phyloP scores from a whole-genome alignment of 2,113 vertebrate species.

The Meles meles region DNA sequence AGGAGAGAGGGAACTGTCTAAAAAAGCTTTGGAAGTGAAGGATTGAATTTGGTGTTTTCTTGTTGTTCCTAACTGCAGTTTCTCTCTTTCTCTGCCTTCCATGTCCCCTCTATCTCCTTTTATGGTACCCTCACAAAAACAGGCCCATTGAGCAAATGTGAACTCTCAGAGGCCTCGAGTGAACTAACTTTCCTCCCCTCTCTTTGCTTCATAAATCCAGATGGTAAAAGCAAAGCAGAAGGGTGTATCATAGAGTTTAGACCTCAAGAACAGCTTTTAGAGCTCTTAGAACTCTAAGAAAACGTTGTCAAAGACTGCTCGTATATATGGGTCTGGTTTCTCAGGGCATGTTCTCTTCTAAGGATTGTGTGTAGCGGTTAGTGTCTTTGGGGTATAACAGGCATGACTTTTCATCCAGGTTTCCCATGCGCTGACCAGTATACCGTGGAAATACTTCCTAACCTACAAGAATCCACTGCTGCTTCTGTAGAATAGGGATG shows the following conservation, averaged over 20 bases:
- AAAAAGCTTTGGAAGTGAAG: slow-evolving; percentile 4
- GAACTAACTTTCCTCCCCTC: slow-evolving; percentile 35
- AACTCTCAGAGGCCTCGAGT: slow-evolving; percentile 5
- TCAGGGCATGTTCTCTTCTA: not conserved
- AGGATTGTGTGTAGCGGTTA: not conserved
- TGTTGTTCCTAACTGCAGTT: slow-evolving; percentile 53
- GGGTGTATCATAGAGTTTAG: not conserved
- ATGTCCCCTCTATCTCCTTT: slow-evolving; percentile 27
- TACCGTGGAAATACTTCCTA: not conserved
- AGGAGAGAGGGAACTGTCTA: slow-evolving; percentile 68
- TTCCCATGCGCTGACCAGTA: not conserved
- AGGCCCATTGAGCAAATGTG: slow-evolving; percentile 50
- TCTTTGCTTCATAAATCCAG: slow-evolving; percentile 53
- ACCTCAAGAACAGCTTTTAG: not conserved
- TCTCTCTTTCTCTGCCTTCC: slow-evolving; percentile 63
- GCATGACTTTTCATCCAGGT: not conserved
- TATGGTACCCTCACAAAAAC: slow-evolving; percentile 49
- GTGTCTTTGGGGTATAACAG: not conserved
- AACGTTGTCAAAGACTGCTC: not conserved
- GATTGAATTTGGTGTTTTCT: slow-evolving; percentile 63
- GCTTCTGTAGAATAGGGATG: not conserved
- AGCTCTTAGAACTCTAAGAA: not conserved
- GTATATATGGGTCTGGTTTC: not conserved
- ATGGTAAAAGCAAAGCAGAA: slow-evolving; percentile 1
- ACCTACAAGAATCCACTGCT: not conserved